These are phyloP conservation scores for Neodiprion pinetum DNA, from an alignment of 1,140 invertebrate species.

Conservation along the genomic window DNA sequence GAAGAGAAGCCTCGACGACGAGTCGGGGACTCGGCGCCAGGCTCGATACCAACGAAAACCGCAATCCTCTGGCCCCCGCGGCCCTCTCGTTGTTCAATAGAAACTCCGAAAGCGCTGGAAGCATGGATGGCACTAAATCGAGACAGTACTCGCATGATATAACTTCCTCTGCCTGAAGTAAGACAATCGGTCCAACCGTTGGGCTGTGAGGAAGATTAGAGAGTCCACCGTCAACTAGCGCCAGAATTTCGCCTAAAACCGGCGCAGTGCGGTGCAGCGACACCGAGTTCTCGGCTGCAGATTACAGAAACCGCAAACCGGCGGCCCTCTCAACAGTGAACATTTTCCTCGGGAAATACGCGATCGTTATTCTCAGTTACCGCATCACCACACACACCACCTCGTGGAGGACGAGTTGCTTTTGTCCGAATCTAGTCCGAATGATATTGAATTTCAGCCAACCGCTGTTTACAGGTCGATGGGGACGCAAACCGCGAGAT, in stretches of 20 bases:
- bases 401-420: too few species aligned
- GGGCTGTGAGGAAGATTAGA: slow-evolving; percentile 44
- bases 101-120: background rate
- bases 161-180: slow-evolving; percentile 37
- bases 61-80: background rate
- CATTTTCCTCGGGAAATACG: too few species aligned
- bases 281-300: too few species aligned
- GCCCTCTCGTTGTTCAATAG: background rate
- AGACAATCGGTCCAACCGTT: slow-evolving; percentile 48
- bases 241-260: background rate
- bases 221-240: slow-evolving; percentile 13
- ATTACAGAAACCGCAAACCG: too few species aligned
- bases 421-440: too few species aligned
- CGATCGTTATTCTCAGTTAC: too few species aligned
- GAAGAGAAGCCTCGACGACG: background rate
- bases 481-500: too few species aligned
- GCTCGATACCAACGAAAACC: background rate
- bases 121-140: background rate
- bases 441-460: too few species aligned
- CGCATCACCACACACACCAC: too few species aligned
- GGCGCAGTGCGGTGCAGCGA: too few species aligned
- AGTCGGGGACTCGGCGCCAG: background rate
- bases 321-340: too few species aligned
- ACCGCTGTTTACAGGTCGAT: too few species aligned
- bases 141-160: slow-evolving; percentile 1